Conservation (phyloP, 2,888 invertebrate species). For the Stictocephala bisonia region DNA sequence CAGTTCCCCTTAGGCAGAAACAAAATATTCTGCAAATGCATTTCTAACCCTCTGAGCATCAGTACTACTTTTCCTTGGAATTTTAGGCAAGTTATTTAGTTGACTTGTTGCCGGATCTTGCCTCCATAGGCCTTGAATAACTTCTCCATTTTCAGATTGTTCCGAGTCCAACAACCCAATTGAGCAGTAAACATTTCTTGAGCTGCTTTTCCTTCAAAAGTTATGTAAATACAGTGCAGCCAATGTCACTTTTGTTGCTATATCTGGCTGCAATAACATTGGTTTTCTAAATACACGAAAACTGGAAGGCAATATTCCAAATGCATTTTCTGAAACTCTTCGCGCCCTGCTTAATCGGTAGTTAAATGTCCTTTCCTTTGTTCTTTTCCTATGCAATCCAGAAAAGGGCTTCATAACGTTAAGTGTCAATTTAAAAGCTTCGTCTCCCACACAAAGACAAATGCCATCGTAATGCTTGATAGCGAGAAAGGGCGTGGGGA, state of each 20-base stretch:
- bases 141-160: conserved; percentile 30
- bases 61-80: conserved; percentile 38
- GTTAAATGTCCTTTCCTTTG: conserved; percentile 52
- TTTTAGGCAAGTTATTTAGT: conserved; percentile 9
- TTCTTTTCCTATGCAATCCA: conserved; percentile 36
- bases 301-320: conserved; percentile 52
- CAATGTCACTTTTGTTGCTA: conserved; percentile 52
- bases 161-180: conserved; percentile 50
- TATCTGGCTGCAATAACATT: conserved; percentile 53
- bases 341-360: conserved; percentile 54
- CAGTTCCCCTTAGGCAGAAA: neutral
- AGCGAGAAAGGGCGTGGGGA: conserved; percentile 38
- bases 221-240: conserved; percentile 54
- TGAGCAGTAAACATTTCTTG: conserved; percentile 48
- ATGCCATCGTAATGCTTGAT: conserved; percentile 43
- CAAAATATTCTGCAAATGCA: neutral
- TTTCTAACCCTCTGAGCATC: neutral
- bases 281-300: conserved; percentile 55
- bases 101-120: conserved; percentile 14
- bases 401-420: conserved; percentile 52
- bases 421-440: conserved; percentile 54
- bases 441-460: conserved; percentile 56
- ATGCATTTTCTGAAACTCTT: conserved; percentile 55
- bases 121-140: conserved; percentile 41
- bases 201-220: conserved; percentile 54